A percentile compares a stretch with the other conserved stretches of the same genome.
Conservation (phyloP, 1,140 invertebrate species). For the Neomicropteryx cornuta region DNA sequence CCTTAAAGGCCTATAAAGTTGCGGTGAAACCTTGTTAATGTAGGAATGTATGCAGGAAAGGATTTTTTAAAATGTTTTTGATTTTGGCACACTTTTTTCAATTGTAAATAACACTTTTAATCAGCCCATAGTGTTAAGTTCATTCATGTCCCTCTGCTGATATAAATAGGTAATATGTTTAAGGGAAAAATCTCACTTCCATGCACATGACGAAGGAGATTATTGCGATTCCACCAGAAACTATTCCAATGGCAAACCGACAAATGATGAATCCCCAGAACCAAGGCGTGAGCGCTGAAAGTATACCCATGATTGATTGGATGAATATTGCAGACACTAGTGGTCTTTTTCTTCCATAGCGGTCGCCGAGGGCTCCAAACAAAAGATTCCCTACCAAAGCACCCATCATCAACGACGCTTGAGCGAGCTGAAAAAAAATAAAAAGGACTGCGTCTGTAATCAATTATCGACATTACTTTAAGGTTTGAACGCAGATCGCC, state of each 20-base stretch:
- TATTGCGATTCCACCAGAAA: conserved; percentile 44
- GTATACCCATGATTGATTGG: conserved; percentile 46
- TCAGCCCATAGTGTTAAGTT: too few relatives aligned
- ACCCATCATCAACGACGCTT: conserved; percentile 64
- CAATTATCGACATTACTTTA: too few relatives aligned
- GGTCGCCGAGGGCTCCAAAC: conserved; percentile 61
- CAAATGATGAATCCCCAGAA: conserved; percentile 54
- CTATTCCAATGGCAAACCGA: conserved; percentile 57
- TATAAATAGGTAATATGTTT: conserved; percentile 1
- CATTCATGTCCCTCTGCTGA: not conserved
- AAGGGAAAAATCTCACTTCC: conserved; percentile 23
- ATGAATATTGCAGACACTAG: conserved; percentile 51
- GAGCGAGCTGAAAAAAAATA: conserved; percentile 42
- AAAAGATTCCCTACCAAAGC: conserved; percentile 53
- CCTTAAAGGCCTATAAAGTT: too few relatives aligned
- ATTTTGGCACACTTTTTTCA: too few relatives aligned
- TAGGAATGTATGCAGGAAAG: too few relatives aligned
- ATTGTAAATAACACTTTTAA: too few relatives aligned
- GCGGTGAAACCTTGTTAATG: too few relatives aligned
- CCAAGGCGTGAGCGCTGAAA: conserved; percentile 47
- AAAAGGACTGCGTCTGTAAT: too few relatives aligned
- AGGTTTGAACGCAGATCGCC: too few relatives aligned
- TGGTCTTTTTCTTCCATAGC: conserved; percentile 43
- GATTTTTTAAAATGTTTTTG: too few relatives aligned
- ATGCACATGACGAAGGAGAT: conserved; percentile 36